phyloP scores from a whole-genome alignment of 2,113 vertebrate genomes.

The Romanogobio albipinnatus region DNA sequence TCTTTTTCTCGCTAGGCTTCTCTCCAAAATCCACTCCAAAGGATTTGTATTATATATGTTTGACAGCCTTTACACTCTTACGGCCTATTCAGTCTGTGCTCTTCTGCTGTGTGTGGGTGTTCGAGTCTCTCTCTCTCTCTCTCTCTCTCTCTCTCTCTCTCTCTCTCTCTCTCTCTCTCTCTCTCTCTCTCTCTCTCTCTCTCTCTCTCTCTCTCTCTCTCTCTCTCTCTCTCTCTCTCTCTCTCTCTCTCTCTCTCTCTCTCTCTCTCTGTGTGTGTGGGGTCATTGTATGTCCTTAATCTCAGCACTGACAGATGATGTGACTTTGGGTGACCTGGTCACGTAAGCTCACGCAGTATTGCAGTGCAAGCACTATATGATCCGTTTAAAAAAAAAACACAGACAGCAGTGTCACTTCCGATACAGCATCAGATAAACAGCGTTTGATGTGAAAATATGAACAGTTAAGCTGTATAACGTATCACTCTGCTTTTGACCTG shows the following conservation, averaged over 20 bases:
- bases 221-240: too few species aligned
- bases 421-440: constrained; percentile 3
- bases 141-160: too few species aligned
- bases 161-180: too few species aligned
- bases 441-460: constrained; percentile 17
- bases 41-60: constrained; percentile 40
- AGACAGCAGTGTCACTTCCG: neutral
- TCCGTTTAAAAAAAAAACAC: neutral
- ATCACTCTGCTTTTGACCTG: constrained; percentile 16
- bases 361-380: constrained; percentile 1
- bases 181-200: too few species aligned
- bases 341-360: neutral
- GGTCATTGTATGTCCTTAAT: constrained; percentile 8
- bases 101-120: constrained; percentile 12
- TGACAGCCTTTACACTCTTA: constrained; percentile 39
- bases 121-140: constrained; percentile 6
- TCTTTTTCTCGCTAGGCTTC: constrained; percentile 16
- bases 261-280: neutral
- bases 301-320: constrained; percentile 8
- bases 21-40: constrained; percentile 30
- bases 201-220: too few species aligned
- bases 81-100: neutral
- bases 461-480: constrained; percentile 2
- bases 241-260: too few species aligned
- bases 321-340: constrained; percentile 36